Base-by-base conservation (phyloP, 1,140 invertebrate genomes). In the Stegodyphus dumicola region DNA sequence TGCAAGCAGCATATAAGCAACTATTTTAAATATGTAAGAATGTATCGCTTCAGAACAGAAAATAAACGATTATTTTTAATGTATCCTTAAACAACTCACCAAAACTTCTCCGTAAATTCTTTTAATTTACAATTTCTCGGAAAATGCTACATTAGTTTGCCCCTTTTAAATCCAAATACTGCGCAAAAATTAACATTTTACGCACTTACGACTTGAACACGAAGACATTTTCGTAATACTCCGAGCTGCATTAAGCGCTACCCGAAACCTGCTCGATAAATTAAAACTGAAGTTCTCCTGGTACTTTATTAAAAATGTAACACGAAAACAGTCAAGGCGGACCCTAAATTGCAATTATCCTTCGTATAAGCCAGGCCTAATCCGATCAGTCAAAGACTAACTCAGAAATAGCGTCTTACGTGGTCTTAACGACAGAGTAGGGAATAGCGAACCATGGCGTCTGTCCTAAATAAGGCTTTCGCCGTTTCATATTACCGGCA, bases 301-400 rank as follows among this genome's bases (percentile, higher is more conserved):
- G 53, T 6, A 53, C 18, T n/a, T 6, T 56, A 75, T 56, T 75
- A 54, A 75, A 75, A 75, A 75, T 75, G 73, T 33, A 56, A 60
- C 53, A 17, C 7, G n/a, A 11, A 74, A 18, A 6, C 53, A 33
- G 10, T 10, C 2, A 17, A 56, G 33, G 7, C 53, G 5, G 6
- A 6, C 53, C 7, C 52, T 75, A 75, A 75, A 75, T 56, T 75
- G 73, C 52, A 33, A 75, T 75, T 75, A 75, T 60, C 73, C 73
- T 48, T 75, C 33, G 9, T 18, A 60, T 60, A 60, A 75, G 53
- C 73, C 53, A 60, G 73, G 48, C 18, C n/a, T 48, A 75, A 56
- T 56, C 73, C 73, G n/a, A 75, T 75, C 17, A 56, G 53, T 75
- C 73, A 75, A 56, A 75, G 10, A 64, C 60, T 64, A 64, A 64